Conservation (phyloP, 2,797 vertebrate species). For the Ciconia nigra region DNA sequence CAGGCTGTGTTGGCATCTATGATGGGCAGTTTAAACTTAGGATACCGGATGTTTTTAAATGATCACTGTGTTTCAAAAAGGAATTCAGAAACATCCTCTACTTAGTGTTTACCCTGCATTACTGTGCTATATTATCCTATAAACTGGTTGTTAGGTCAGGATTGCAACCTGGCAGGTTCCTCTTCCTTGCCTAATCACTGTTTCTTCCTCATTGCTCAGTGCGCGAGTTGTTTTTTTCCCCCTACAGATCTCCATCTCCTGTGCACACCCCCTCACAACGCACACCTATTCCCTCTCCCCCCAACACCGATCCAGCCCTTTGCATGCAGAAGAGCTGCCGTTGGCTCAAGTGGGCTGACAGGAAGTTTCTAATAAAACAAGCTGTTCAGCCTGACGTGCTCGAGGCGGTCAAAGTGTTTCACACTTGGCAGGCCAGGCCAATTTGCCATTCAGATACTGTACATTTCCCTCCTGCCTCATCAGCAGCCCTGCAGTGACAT, state of each 20-base stretch:
- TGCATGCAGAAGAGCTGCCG: not conserved
- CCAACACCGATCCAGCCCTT: fast-evolving
- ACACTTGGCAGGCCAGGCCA: not conserved
- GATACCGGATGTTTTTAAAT: not conserved
- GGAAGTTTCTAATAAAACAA: not conserved
- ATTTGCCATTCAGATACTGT: not conserved
- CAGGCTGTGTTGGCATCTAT: not conserved
- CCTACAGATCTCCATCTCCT: not conserved
- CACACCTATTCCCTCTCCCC: not conserved
- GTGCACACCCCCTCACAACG: not conserved
- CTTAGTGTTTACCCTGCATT: not conserved
- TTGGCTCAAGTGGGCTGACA: not conserved
- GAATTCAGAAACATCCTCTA: not conserved
- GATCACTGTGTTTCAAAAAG: not conserved
- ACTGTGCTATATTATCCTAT: not conserved
- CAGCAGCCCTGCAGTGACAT: not conserved
- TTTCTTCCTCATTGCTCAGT: not conserved
- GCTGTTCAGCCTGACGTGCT: not conserved
- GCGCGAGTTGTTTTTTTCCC: not conserved
- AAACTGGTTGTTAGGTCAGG: slow-evolving; percentile 31
- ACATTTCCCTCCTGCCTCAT: not conserved
- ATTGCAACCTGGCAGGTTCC: slow-evolving; percentile 11
- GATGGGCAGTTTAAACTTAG: not conserved
- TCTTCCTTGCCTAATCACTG: slow-evolving; percentile 13
- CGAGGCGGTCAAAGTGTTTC: not conserved